Percentiles rank a stretch among this genome's conserved stretches.
Conservation (phyloP, 35 echinoderm and acorn worm species). For the Heliocidaris erythrogramma region DNA sequence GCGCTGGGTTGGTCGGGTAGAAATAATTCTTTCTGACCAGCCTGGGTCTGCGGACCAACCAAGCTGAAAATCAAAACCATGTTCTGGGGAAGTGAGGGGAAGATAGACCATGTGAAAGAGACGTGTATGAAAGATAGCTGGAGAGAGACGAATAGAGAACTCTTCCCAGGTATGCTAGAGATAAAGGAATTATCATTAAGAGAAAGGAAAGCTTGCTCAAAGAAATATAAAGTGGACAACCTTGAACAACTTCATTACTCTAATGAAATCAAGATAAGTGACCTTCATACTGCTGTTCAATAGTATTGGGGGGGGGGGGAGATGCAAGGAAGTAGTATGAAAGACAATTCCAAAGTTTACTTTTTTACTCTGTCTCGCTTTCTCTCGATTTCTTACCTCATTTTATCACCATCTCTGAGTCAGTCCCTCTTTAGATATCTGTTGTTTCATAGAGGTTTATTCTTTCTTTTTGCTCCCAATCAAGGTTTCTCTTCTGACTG, state of each 20-base stretch:
- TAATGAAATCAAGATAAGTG: neutral
- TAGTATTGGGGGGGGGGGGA: no score
- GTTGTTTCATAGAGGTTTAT: no score
- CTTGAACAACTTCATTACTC: neutral
- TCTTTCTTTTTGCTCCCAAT: no score
- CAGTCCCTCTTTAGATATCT: neutral
- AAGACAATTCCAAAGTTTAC: neutral
- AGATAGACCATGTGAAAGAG: conserved; percentile 6
- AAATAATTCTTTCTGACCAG: conserved; percentile 28
- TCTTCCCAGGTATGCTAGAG: neutral
- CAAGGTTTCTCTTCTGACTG: no score
- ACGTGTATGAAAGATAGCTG: neutral
- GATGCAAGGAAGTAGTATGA: neutral
- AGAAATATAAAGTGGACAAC: neutral
- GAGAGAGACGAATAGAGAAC: neutral
- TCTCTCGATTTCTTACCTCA: neutral
- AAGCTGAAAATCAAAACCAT: conserved; percentile 16
- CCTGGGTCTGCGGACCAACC: conserved; percentile 9
- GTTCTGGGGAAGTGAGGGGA: neutral
- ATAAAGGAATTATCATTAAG: neutral
- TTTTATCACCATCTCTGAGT: neutral
- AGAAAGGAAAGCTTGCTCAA: neutral
- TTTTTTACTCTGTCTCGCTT: neutral
- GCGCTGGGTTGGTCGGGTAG: neutral
- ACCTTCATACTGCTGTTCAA: neutral